Conservation (phyloP, 2,113 vertebrate genomes). For the Tympanuchus pallidicinctus region DNA sequence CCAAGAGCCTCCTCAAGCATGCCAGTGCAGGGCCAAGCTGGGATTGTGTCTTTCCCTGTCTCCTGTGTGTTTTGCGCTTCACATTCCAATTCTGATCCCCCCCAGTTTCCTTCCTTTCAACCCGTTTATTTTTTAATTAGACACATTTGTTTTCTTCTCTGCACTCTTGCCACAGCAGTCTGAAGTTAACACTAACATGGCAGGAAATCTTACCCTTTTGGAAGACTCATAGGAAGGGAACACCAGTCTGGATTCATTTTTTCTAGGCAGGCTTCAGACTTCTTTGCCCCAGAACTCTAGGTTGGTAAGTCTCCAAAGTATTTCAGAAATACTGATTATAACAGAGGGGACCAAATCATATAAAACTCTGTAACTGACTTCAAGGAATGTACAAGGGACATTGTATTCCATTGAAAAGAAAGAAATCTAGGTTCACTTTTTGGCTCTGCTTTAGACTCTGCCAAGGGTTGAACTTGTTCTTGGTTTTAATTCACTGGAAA, state of each 20-base stretch:
- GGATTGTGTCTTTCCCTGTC: not conserved
- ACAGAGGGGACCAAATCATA: not conserved
- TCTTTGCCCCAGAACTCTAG: not conserved
- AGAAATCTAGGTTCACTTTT: not conserved
- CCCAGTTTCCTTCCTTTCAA: accelerated
- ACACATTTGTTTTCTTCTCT: not conserved
- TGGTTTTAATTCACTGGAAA: not conserved
- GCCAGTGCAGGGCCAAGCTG: accelerated
- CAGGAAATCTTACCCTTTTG: not conserved
- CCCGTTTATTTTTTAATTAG: not conserved
- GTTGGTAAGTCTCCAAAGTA: not conserved
- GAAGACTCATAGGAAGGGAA: not conserved
- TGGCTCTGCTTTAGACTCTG: not conserved
- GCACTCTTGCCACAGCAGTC: not conserved
- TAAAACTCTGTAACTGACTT: not conserved
- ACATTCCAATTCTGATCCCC: not conserved
- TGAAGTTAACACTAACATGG: not conserved
- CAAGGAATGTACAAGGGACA: not conserved
- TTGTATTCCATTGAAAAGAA: not conserved
- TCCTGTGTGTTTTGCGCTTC: not conserved
- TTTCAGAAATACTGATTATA: not conserved
- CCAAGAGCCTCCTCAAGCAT: not conserved
- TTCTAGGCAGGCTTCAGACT: not conserved
- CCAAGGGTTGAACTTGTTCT: not conserved
- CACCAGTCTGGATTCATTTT: not conserved